phyloP scores from a whole-genome alignment of 2,888 invertebrate species.

The Sussaba pulchella region DNA sequence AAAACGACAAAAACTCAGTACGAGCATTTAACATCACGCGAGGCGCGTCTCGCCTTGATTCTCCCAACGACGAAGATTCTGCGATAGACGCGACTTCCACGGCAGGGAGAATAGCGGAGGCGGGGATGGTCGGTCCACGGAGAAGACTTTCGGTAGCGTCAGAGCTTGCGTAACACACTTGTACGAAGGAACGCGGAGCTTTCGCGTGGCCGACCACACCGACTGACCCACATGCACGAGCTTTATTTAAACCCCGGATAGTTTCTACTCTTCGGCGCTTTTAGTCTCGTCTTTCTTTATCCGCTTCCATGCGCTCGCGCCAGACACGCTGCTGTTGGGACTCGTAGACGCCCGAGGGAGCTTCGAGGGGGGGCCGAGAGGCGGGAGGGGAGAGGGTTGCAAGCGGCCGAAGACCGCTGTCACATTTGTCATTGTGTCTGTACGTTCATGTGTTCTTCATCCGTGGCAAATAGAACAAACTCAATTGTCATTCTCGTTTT shows the following conservation, averaged over 20 bases:
- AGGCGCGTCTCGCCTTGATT: no score
- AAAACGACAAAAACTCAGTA: conserved; percentile 70
- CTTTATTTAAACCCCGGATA: conserved; percentile 83
- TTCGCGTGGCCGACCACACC: conserved; percentile 75
- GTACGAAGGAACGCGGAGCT: conserved; percentile 41
- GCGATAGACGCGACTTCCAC: conserved; percentile 33
- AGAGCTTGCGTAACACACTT: conserved; percentile 62
- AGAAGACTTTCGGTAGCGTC: conserved; percentile 43
- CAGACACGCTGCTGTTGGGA: conserved; percentile 16
- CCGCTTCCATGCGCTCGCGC: conserved; percentile 67
- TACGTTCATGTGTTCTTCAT: conserved; percentile 39
- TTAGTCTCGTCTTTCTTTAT: conserved; percentile 79
- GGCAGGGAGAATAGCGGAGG: conserved; percentile 6
- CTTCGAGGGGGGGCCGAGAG: no score
- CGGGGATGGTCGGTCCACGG: conserved; percentile 27
- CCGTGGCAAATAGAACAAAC: conserved; percentile 4
- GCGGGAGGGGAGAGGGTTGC: no score
- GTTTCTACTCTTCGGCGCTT: conserved; percentile 81
- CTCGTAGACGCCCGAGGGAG: neutral
- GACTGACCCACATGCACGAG: conserved; percentile 83
- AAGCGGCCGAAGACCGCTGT: conserved; percentile 22
- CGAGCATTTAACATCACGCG: conserved; percentile 51
- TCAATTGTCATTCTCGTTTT: neutral
- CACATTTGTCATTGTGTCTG: conserved; percentile 13
- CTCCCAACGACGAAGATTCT: conserved; percentile 55